A percentile compares a stretch with the other conserved stretches of the same genome.
Evolutionary conservation across 2,888 invertebrate genomes (phyloP).

Genomic region (Platycheirus albimanus): DNA sequence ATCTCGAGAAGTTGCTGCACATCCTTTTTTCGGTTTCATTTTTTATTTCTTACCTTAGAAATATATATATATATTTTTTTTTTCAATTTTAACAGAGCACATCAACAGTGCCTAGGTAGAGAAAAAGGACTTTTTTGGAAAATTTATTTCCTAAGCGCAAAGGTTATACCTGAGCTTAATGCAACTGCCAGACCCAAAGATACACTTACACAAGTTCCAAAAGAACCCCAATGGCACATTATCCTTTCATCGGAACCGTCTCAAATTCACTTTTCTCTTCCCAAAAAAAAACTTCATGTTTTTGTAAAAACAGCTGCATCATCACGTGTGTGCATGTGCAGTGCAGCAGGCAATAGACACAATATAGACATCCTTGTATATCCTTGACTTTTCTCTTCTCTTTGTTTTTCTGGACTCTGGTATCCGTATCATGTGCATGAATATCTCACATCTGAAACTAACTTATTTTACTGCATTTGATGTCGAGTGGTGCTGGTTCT

Average conservation of each 20-base stretch:
- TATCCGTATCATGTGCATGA: conserved; percentile 1
- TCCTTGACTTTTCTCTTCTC: conserved; percentile 50
- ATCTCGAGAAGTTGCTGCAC: conserved; percentile 46
- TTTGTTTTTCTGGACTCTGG: conserved; percentile 30
- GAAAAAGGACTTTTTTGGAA: conserved; percentile 34
- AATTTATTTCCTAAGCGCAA: conserved; percentile 62
- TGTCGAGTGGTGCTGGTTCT: conserved; percentile 28
- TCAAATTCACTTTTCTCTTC: conserved; percentile 56
- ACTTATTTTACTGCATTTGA: conserved; percentile 48
- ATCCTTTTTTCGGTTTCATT: conserved; percentile 45
- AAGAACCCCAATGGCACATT: conserved; percentile 54
- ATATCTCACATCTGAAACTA: conserved; percentile 34
- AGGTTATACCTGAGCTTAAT: conserved; percentile 65
- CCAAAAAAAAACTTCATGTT: conserved; percentile 10
- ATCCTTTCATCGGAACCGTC: conserved; percentile 68
- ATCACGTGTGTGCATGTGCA: conserved; percentile 60
- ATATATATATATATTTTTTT: conserved; percentile 10
- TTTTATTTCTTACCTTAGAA: not conserved
- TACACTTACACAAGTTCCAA: conserved; percentile 30
- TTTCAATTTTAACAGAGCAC: conserved; percentile 16
- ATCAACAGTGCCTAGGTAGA: no score
- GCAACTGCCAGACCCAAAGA: conserved; percentile 51
- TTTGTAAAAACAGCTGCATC: conserved; percentile 24
- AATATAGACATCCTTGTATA: conserved; percentile 3
- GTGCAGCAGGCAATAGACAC: conserved; percentile 42